phyloP scores from a whole-genome alignment of 1,140 invertebrate species.

The Dendroctonus ponderosae region DNA sequence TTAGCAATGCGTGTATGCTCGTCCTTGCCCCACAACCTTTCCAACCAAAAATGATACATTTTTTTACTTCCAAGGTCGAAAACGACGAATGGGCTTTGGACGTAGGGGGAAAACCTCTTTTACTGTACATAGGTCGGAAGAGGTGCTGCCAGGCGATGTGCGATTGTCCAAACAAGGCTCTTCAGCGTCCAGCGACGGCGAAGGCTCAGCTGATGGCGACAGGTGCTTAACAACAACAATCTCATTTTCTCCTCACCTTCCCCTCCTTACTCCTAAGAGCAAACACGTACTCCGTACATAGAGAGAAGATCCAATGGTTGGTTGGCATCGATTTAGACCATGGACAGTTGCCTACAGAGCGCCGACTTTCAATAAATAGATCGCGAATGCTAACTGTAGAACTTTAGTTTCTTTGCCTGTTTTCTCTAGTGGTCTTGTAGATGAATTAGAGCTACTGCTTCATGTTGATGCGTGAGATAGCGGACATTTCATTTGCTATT shows the following conservation, averaged over 20 bases:
- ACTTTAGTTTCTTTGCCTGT: conserved; percentile 16
- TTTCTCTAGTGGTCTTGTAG: conserved; percentile 13
- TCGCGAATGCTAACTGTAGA: no score
- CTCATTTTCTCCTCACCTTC: conserved; percentile 7
- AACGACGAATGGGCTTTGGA: conserved; percentile 92
- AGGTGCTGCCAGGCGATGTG: conserved; percentile 85
- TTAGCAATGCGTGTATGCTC: conserved; percentile 38
- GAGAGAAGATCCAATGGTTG: conserved; percentile 40
- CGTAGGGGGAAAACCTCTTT: conserved; percentile 91
- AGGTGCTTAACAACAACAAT: conserved; percentile 55
- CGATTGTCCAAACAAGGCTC: conserved; percentile 77
- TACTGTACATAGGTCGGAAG: conserved; percentile 93
- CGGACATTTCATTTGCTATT: no score
- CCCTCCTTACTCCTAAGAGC: conserved; percentile 37
- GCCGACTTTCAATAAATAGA: no score
- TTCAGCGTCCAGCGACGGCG: conserved; percentile 89
- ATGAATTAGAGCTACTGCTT: conserved; percentile 17
- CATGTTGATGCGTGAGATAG: conserved; percentile 1
- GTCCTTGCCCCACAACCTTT: conserved; percentile 23
- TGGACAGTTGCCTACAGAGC: no score
- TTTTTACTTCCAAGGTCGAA: conserved; percentile 68
- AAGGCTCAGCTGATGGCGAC: conserved; percentile 79
- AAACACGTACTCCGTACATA: conserved; percentile 49
- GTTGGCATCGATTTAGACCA: background rate
- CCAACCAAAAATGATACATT: background rate